Conservation (phyloP, 2,888 invertebrate species). For the Liposcelis brunnea region DNA sequence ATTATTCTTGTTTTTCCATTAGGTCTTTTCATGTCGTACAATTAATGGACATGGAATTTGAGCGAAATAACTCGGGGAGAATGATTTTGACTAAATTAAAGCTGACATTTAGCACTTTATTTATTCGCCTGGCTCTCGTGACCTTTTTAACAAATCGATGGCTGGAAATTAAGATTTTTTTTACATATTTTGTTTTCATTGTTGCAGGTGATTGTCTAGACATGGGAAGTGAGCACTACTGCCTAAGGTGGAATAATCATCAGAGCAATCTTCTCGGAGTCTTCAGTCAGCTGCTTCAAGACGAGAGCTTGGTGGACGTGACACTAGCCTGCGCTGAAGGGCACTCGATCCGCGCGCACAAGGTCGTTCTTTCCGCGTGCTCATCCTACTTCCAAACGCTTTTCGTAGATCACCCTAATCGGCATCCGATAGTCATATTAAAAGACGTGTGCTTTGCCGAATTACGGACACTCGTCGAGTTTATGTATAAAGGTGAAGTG, state of each 20-base stretch:
- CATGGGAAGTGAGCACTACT: slow-evolving; percentile 97
- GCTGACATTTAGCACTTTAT: too few relatives aligned
- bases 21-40: too few relatives aligned
- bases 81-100: too few relatives aligned
- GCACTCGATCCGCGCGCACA: slow-evolving; percentile 86
- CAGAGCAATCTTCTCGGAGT: slow-evolving; percentile 94
- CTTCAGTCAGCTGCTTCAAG: slow-evolving; percentile 89
- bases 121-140: too few relatives aligned
- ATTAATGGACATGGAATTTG: too few relatives aligned
- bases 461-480: slow-evolving; percentile 80
- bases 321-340: slow-evolving; percentile 93
- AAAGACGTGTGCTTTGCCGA: slow-evolving; percentile 87
- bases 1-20: too few relatives aligned
- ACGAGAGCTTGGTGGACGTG: slow-evolving; percentile 91
- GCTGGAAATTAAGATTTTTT: too few relatives aligned
- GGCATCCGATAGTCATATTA: slow-evolving; percentile 84
- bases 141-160: too few relatives aligned
- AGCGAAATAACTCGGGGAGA: too few relatives aligned
- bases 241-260: slow-evolving; percentile 98
- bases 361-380: slow-evolving; percentile 89
- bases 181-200: slow-evolving; percentile 25
- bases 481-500: slow-evolving; percentile 93
- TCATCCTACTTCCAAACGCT: slow-evolving; percentile 88
- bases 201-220: slow-evolving; percentile 79
- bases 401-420: slow-evolving; percentile 82